Conservation (phyloP, 1,140 invertebrate genomes). For the Hyphantria cunea region DNA sequence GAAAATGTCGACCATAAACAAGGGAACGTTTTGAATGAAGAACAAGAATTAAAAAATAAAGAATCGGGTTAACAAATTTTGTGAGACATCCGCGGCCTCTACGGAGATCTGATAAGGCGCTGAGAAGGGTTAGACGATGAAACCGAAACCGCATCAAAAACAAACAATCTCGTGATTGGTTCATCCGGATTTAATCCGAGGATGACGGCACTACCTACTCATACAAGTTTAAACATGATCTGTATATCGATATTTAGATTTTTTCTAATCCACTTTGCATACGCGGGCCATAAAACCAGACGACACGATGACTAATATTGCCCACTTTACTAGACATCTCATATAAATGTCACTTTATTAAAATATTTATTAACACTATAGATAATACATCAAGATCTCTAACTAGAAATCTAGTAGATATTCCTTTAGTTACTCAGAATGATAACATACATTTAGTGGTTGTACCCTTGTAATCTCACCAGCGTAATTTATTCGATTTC, state of each 20-base stretch:
- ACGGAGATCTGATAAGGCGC: constrained; percentile 63
- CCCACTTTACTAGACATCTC: constrained; percentile 35
- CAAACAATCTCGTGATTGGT: constrained; percentile 62
- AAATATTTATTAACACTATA: no score
- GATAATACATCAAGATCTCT: no score
- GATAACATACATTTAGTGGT: no score
- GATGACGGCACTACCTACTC: constrained; percentile 58
- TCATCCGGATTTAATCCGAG: constrained; percentile 65
- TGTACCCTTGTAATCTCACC: no score
- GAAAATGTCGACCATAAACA: constrained; percentile 80
- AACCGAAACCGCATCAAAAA: constrained; percentile 67
- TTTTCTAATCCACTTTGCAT: constrained; percentile 68
- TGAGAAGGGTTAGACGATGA: constrained; percentile 70
- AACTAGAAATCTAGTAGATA: no score
- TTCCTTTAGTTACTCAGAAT: no score
- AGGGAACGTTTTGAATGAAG: constrained; percentile 78
- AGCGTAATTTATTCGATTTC: no score
- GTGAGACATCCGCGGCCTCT: constrained; percentile 43
- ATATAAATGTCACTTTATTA: no score
- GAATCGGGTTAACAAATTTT: constrained; percentile 69
- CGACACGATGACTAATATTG: constrained; percentile 56
- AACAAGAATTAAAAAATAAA: constrained; percentile 72
- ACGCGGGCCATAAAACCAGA: constrained; percentile 56
- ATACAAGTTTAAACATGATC: constrained; percentile 74
- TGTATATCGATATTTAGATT: constrained; percentile 50